These are phyloP conservation scores for Callospermophilus lateralis DNA, from an alignment of 2,113 vertebrate genomes.

Conservation along the genomic window DNA sequence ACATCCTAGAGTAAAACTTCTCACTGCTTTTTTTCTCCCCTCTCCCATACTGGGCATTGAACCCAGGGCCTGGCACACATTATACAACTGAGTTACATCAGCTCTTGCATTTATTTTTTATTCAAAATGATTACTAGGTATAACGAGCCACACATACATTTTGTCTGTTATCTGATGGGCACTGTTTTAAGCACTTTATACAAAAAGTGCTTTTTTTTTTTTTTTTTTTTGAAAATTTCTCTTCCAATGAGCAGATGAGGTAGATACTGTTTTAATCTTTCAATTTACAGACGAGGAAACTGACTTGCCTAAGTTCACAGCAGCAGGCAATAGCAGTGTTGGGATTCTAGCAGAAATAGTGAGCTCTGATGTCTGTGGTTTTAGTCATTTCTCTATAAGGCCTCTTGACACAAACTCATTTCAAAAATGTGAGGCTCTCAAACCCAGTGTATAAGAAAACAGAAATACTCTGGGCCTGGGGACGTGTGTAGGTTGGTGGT, in stretches of 20 bases:
- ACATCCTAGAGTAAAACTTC: not conserved
- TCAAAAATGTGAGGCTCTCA: not conserved
- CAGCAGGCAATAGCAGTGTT: not conserved
- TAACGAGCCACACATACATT: not conserved
- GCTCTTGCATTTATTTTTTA: conserved; percentile 10
- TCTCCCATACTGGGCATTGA: no score
- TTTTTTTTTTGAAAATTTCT: not conserved
- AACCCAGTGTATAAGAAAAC: not conserved
- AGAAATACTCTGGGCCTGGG: not conserved
- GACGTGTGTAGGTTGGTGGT: not conserved
- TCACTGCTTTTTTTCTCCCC: not conserved
- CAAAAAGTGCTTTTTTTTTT: not conserved
- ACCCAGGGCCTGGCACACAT: not conserved
- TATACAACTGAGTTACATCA: not conserved
- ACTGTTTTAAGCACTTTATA: not conserved
- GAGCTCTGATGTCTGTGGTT: not conserved
- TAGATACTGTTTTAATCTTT: not conserved
- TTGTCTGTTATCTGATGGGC: not conserved
- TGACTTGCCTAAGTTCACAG: not conserved
- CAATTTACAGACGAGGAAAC: not conserved
- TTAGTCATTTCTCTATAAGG: not conserved
- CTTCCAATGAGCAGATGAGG: not conserved
- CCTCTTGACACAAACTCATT: not conserved
- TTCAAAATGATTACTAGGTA: not conserved
- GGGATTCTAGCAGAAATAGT: not conserved